Evolutionary conservation across 2,888 invertebrate genomes (phyloP).

Genomic region (Callosobruchus maculatus): DNA sequence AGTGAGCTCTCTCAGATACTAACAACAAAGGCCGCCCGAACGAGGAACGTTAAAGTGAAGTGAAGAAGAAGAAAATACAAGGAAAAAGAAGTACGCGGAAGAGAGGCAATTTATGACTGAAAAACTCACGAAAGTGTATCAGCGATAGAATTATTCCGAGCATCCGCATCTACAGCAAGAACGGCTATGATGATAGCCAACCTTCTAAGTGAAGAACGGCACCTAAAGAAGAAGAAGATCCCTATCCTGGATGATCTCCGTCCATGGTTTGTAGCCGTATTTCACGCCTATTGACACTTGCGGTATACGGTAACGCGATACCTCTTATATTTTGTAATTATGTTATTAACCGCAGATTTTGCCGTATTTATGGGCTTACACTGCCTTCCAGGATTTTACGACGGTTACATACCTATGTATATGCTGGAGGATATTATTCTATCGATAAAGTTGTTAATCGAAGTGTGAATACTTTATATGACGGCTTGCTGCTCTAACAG

Average conservation of each 20-base stretch:
- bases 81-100: too few relatives aligned
- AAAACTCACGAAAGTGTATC: too few relatives aligned
- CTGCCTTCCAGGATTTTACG: background rate
- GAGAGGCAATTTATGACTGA: too few relatives aligned
- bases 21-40: too few relatives aligned
- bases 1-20: too few relatives aligned
- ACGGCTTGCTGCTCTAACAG: background rate
- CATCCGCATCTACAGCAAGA: too few relatives aligned
- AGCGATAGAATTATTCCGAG: too few relatives aligned
- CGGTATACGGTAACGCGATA: slow-evolving; percentile 1
- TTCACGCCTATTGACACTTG: slow-evolving; percentile 3
- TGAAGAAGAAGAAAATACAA: too few relatives aligned
- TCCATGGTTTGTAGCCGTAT: background rate
- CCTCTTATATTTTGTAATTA: slow-evolving; percentile 2
- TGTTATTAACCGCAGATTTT: slow-evolving; percentile 1
- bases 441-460: background rate
- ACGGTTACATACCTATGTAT: background rate
- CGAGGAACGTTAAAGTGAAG: too few relatives aligned
- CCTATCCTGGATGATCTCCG: background rate
- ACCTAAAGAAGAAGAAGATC: too few relatives aligned
- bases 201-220: too few relatives aligned
- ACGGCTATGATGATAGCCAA: too few relatives aligned
- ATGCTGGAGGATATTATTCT: background rate
- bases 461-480: background rate
- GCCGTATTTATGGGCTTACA: slow-evolving; percentile 2